These are phyloP conservation scores for Chitala chitala DNA, from an alignment of 2,113 vertebrate species.

Conservation along the genomic window DNA sequence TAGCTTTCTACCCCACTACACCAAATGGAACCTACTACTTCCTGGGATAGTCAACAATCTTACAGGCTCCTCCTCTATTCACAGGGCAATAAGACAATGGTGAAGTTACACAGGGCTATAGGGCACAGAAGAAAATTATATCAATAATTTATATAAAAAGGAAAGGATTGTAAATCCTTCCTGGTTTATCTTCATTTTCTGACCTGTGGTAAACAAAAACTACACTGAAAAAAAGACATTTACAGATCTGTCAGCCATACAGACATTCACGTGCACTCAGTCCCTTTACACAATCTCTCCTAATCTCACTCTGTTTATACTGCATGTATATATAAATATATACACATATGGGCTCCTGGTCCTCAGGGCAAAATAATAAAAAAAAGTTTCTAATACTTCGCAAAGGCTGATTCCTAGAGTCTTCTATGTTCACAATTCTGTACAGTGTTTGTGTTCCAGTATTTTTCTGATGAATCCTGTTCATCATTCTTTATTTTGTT, in stretches of 20 bases:
- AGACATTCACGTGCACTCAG: constrained; percentile 25
- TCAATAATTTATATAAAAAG: constrained; percentile 54
- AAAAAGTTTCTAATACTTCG: constrained; percentile 21
- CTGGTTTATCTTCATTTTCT: constrained; percentile 50
- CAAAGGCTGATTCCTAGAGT: constrained; percentile 37
- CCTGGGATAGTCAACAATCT: constrained; percentile 56
- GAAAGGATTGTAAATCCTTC: constrained; percentile 39
- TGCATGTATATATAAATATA: constrained; percentile 15
- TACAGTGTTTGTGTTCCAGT: constrained; percentile 12
- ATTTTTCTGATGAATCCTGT: constrained; percentile 65
- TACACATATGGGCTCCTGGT: constrained; percentile 14
- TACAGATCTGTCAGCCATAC: constrained; percentile 33
- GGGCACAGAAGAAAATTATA: constrained; percentile 30
- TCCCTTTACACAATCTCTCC: neutral
- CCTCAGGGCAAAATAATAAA: constrained; percentile 1
- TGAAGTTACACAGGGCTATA: constrained; percentile 33
- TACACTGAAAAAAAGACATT: constrained; percentile 50
- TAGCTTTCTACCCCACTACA: constrained; percentile 19
- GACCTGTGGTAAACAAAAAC: constrained; percentile 52
- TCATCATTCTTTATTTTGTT: constrained; percentile 47
- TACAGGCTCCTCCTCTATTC: constrained; percentile 38
- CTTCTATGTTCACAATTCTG: constrained; percentile 28
- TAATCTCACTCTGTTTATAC: neutral
- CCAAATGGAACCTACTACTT: constrained; percentile 39
- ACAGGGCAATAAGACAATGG: constrained; percentile 42